phyloP scores from a whole-genome alignment of 1,140 invertebrate species.

The Plectrocnemia conspersa region DNA sequence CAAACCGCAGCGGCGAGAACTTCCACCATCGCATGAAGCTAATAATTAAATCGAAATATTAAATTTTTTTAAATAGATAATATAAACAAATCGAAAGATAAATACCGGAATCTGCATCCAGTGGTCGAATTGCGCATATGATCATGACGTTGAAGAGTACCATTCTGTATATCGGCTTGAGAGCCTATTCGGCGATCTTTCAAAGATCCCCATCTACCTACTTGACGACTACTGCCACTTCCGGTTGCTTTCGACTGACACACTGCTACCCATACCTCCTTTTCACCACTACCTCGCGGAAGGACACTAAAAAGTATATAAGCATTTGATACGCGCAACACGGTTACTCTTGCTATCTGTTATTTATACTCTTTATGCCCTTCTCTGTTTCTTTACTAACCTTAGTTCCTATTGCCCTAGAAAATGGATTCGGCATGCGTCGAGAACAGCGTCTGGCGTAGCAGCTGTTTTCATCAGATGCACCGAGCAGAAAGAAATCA shows the following conservation, averaged over 20 bases:
- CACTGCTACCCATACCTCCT: conserved; percentile 43
- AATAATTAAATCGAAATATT: too few relatives aligned
- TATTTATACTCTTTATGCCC: too few relatives aligned
- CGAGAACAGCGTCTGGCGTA: conserved; percentile 35
- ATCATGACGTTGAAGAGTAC: conserved; percentile 17
- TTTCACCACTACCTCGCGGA: conserved; percentile 64
- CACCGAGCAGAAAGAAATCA: conserved; percentile 74
- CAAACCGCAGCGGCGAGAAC: conserved; percentile 68
- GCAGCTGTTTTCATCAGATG: conserved; percentile 41
- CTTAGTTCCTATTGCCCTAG: conserved; percentile 76
- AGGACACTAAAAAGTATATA: conserved; percentile 47
- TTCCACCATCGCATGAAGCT: too few relatives aligned
- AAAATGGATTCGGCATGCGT: conserved; percentile 50
- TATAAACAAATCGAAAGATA: conserved; percentile 3
- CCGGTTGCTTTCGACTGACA: conserved; percentile 27
- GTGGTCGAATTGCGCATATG: conserved; percentile 49
- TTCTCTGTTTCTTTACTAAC: too few relatives aligned
- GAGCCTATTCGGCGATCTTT: conserved; percentile 63
- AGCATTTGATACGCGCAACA: too few relatives aligned
- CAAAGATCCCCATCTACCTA: conserved; percentile 73
- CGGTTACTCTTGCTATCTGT: too few relatives aligned
- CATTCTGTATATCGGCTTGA: conserved; percentile 58
- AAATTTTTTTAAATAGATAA: too few relatives aligned
- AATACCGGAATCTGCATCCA: conserved; percentile 63
- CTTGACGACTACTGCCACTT: conserved; percentile 51